These are phyloP conservation scores for Drosophila limbata DNA, from an alignment of 2,888 invertebrate genomes.

Conservation along the genomic window DNA sequence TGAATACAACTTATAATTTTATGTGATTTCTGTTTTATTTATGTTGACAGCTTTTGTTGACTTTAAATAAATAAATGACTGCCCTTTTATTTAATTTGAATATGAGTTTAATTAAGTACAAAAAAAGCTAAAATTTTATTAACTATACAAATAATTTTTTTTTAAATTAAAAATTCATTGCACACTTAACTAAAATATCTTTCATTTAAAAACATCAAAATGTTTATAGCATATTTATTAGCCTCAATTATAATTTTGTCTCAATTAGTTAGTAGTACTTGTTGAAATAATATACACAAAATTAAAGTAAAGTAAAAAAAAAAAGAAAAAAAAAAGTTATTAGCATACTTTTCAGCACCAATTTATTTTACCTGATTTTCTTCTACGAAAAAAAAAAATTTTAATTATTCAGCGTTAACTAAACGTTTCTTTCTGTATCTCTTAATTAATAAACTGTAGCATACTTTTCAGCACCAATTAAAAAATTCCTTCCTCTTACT, in stretches of 20 bases:
- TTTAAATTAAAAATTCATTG: background rate
- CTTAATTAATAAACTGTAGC: background rate
- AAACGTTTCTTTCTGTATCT: background rate
- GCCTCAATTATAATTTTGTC: background rate
- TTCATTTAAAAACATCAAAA: background rate
- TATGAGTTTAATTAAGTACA: background rate
- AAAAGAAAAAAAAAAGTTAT: too few species aligned
- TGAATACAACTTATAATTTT: background rate
- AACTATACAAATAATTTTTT: background rate
- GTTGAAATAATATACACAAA: too few species aligned
- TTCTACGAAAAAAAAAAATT: too few species aligned
- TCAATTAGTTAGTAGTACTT: too few species aligned
- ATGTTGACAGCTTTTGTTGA: background rate
- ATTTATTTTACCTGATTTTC: background rate
- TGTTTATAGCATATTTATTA: background rate
- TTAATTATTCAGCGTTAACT: background rate
- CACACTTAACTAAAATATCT: background rate
- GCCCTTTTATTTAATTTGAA: background rate
- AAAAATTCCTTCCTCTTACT: background rate
- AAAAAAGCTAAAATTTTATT: background rate
- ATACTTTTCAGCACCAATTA: slow-evolving; percentile 2
- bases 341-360: background rate
- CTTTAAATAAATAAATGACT: background rate
- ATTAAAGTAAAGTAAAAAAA: too few species aligned
- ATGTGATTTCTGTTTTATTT: background rate